Percentiles rank a stretch among this genome's conserved stretches.
phyloP scores from a whole-genome alignment of 2,797 vertebrate genomes.

The Prionace glauca region DNA sequence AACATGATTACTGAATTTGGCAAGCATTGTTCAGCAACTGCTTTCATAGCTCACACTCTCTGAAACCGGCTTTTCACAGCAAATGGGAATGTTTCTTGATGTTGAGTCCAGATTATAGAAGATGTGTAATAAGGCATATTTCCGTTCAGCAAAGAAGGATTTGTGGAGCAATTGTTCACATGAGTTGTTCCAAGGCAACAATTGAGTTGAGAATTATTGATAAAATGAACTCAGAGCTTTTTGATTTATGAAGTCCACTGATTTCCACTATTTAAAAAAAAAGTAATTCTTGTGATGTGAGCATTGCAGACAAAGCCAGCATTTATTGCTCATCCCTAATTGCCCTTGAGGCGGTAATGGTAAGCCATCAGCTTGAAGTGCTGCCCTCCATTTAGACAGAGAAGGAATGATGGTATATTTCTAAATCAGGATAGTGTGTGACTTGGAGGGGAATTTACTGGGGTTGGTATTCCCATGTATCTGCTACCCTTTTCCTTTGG shows the following conservation, averaged over 20 bases:
- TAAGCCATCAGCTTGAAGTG: neutral
- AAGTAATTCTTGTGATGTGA: neutral
- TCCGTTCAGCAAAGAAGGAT: neutral
- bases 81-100: slow-evolving; percentile 9
- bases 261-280: neutral
- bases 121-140: neutral
- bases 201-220: neutral
- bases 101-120: neutral
- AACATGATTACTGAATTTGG: neutral
- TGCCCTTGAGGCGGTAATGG: neutral
- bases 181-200: neutral
- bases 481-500: neutral
- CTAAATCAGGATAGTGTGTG: neutral
- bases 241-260: neutral
- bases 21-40: slow-evolving; percentile 7
- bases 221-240: neutral
- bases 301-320: neutral
- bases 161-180: neutral
- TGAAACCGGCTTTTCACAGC: neutral
- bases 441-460: neutral
- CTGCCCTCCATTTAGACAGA: too few relatives aligned
- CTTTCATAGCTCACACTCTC: neutral
- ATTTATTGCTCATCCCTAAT: neutral
- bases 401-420: neutral
- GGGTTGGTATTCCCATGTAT: neutral